Evolutionary conservation across 2,888 invertebrate genomes (phyloP), one percentile per base, ranked within the genome.

Genomic region (Chaitophorus viminalis): DNA sequence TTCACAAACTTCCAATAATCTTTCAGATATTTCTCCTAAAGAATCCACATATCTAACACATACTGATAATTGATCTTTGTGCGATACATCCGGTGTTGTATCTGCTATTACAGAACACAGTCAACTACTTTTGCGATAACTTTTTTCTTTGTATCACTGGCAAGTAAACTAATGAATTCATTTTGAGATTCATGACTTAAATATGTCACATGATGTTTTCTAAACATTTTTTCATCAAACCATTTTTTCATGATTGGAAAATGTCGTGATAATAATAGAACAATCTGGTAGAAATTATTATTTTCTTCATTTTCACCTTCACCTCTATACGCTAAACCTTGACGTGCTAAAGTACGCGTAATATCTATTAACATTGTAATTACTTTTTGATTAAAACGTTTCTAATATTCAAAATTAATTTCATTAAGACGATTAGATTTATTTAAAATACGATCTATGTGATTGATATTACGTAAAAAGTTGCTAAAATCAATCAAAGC

Each of bases 101-200:
- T 72, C 72, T 72, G 33, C 33, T 29, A 79, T 87, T 3, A 87
- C 70, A 18, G 87, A 79, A n/a, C 68, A 87, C 14, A 46, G 8
- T 68, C 36, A 29, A 29, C 39, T 5, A 86, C 29, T 31, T 86
- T 21, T 60, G 46, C 3, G 3, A 76, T 75, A 33, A 84, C 25
- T 25, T 14, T 84, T 52, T 75, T 70, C 6, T 65, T 65, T 54
- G 31, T 29, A 33, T 76, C 65, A 46, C 31, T 54, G 25, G 18
- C n/a, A 14, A 84, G 31, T 74, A 76, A 54, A 9, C n/a, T 60
- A n/a, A 84, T 84, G 17, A 84, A 84, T 25, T 84, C 75, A 54
- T 84, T 84, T 76, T 76, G 84, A 18, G 84, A 84, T n/a, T 75
- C 52, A 25, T 17, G 33, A 75, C 46, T 60, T 11, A 84, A 3